A percentile compares a stretch with the other conserved stretches of the same genome.
These are phyloP conservation scores for Nerophis lumbriciformis DNA, from an alignment of 2,113 vertebrate species.

Conservation along the genomic window DNA sequence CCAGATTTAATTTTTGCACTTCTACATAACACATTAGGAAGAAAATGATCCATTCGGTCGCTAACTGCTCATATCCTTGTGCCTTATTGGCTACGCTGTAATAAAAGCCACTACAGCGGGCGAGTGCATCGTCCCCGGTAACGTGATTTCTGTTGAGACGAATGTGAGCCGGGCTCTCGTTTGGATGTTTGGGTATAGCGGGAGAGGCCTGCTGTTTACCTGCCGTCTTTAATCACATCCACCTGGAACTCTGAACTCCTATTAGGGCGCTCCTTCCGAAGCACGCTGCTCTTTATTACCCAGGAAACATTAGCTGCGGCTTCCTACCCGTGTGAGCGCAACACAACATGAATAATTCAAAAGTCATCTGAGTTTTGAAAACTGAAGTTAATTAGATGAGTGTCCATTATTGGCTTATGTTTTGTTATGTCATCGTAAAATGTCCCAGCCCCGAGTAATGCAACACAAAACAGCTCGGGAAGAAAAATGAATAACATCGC, in stretches of 20 bases:
- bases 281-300: slow-evolving; percentile 3
- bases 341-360: slow-evolving; percentile 11
- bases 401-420: neutral
- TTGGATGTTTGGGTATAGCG: slow-evolving; percentile 7
- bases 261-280: slow-evolving; percentile 4
- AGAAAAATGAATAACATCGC: neutral
- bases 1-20: slow-evolving; percentile 21
- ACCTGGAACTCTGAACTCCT: slow-evolving; percentile 6
- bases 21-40: slow-evolving; percentile 27
- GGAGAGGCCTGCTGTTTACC: slow-evolving; percentile 26
- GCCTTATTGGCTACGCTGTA: slow-evolving; percentile 44
- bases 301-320: neutral
- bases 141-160: slow-evolving; percentile 49
- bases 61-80: slow-evolving; percentile 39
- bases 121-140: slow-evolving; percentile 33
- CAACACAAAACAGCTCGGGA: neutral
- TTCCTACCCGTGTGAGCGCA: neutral
- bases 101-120: slow-evolving; percentile 50
- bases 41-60: slow-evolving; percentile 44
- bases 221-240: slow-evolving; percentile 30
- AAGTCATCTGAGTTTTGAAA: neutral
- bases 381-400: neutral
- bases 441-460: neutral
- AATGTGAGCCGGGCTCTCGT: slow-evolving; percentile 10
- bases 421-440: neutral